These are phyloP conservation scores for Philopotamus ludificatus DNA, from an alignment of 1,140 invertebrate species.

Conservation along the genomic window DNA sequence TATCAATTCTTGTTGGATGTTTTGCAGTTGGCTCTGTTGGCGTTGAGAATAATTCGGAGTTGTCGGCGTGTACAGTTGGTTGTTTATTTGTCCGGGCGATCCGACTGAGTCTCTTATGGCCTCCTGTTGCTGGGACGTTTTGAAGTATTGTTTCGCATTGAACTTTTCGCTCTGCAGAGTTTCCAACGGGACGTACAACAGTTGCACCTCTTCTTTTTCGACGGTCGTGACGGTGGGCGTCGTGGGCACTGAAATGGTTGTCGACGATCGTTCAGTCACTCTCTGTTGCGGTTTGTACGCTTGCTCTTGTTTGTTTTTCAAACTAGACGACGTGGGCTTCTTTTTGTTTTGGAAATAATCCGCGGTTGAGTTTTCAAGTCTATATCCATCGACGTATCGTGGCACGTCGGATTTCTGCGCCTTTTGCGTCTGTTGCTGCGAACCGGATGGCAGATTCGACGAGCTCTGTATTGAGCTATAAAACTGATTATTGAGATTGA, in stretches of 20 bases:
- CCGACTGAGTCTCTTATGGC: slow-evolving; percentile 46
- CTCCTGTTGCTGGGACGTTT: slow-evolving; percentile 44
- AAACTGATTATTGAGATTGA: slow-evolving; percentile 39
- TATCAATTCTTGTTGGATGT: slow-evolving; percentile 37
- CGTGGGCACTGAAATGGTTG: slow-evolving; percentile 32
- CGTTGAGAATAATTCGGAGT: slow-evolving; percentile 34
- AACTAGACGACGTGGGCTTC: slow-evolving; percentile 48
- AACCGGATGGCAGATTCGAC: slow-evolving; percentile 40
- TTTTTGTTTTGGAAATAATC: slow-evolving; percentile 44
- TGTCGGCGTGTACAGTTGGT: slow-evolving; percentile 42
- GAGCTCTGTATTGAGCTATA: slow-evolving; percentile 44
- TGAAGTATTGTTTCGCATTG: slow-evolving; percentile 49
- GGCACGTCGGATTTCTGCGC: slow-evolving; percentile 41
- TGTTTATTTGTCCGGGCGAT: slow-evolving; percentile 38
- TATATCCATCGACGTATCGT: slow-evolving; percentile 52
- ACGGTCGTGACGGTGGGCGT: slow-evolving; percentile 35
- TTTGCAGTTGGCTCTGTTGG: slow-evolving; percentile 38
- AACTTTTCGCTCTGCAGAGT: slow-evolving; percentile 64
- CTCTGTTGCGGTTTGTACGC: slow-evolving; percentile 33
- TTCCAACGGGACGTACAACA: slow-evolving; percentile 78
- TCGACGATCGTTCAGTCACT: slow-evolving; percentile 43
- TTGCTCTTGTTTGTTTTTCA: slow-evolving; percentile 31
- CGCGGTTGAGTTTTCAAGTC: slow-evolving; percentile 46
- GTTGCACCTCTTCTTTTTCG: slow-evolving; percentile 68
- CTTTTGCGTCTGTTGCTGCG: slow-evolving; percentile 34